phyloP scores from a whole-genome alignment of 1,140 invertebrate species.

The Ephestia elutella region DNA sequence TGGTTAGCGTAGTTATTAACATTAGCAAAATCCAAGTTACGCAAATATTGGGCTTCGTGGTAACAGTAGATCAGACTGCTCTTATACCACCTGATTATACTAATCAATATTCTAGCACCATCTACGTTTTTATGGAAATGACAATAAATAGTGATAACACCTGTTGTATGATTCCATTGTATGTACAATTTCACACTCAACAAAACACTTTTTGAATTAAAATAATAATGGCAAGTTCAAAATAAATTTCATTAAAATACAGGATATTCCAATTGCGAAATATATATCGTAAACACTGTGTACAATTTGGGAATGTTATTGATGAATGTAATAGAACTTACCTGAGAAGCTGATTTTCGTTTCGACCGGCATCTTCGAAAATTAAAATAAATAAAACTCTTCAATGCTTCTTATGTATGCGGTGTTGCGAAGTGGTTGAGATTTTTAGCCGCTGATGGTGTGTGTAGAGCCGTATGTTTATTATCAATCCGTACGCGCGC shows the following conservation, averaged over 20 bases:
- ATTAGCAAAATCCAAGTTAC: background rate
- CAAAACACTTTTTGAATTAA: background rate
- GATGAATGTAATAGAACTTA: slow-evolving; percentile 30
- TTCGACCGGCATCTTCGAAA: slow-evolving; percentile 58
- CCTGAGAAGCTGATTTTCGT: slow-evolving; percentile 69
- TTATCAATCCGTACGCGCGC: slow-evolving; percentile 38
- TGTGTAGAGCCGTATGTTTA: background rate
- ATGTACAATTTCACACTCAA: background rate
- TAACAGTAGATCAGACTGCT: background rate
- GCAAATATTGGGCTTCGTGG: background rate
- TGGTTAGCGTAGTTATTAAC: slow-evolving; percentile 6
- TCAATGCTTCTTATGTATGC: background rate
- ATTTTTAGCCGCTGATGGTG: slow-evolving; percentile 11
- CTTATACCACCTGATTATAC: background rate
- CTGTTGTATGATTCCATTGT: background rate
- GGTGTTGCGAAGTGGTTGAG: slow-evolving; percentile 2
- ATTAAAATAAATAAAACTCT: slow-evolving; percentile 6
- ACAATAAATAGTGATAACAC: background rate
- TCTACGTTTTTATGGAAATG: background rate
- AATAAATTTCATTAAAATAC: background rate
- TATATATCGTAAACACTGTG: background rate
- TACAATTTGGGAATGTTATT: background rate
- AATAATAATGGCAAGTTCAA: too few relatives aligned
- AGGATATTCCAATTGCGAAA: background rate
- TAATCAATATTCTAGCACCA: background rate